Evolutionary conservation across 2,797 vertebrate genomes (phyloP), one percentile per base, ranked within the genome.

Genomic region (Cynopterus sphinx): DNA sequence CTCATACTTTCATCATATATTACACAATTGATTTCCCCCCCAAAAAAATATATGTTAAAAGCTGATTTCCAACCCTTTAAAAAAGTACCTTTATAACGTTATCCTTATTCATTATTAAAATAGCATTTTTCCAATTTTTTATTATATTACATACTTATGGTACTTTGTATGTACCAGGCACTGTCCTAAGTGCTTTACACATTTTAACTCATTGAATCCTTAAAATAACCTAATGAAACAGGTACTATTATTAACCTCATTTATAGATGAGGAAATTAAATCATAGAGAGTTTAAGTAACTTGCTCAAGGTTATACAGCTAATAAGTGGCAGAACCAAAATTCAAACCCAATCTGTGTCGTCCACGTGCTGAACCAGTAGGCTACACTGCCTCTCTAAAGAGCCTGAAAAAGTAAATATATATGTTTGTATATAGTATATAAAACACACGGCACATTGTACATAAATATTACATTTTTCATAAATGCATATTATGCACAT

Each of bases 131-230:
- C 70, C 22, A 90, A 95, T 87, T 24, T 82, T 75, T 41, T 87
- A 65, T 78, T 55, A 77, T 24, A 77, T 77, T 78, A 55, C 55
- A 71, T 6, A 77, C 7, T 89, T 28, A 65, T 21, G 68, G 61
- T 46, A 71, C 46, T 46, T 95, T 93, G 82, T 84, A 88, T 36
- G 33, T 71, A 75, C 33, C 68, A 77, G 81, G 33, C 22, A 71
- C 65, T 28, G 1, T 79, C 39, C 73, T 82, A 90, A 59, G 36
- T 87, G 51, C 22, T 79, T 78, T 82, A 55, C n/a, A 93, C 67
- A 82, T 26, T 83, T 86, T 86, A 94, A 83, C n/a, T 91, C 16
- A n/a, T 61, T 75, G 57, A 79, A 88, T 59, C 49, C 57, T 95
- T 81, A 85, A 84, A 94, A 77, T 33, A 94, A 46, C 74, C 31